These are phyloP conservation scores for Synergus itoensis DNA, from an alignment of 2,888 invertebrate genomes.

Conservation along the genomic window DNA sequence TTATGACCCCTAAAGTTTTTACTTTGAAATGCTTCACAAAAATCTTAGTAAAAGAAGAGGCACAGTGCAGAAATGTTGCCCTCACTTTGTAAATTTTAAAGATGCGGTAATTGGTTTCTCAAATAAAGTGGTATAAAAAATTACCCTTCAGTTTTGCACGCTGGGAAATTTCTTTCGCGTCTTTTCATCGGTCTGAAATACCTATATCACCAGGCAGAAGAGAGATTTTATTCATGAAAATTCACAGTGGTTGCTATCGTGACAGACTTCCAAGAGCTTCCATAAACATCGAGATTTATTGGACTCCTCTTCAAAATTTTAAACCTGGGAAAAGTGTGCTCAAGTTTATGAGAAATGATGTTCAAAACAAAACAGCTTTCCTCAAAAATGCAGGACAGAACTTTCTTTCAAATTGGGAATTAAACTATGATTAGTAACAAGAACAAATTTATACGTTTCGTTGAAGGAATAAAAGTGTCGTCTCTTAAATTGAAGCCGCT, in stretches of 20 bases:
- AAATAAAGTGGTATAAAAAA: background rate
- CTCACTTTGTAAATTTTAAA: background rate
- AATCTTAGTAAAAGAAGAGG: background rate
- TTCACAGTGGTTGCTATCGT: background rate
- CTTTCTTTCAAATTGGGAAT: background rate
- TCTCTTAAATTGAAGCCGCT: no score
- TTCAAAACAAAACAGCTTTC: constrained; percentile 2
- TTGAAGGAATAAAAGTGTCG: background rate
- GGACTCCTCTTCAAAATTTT: constrained; percentile 29
- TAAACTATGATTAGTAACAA: background rate
- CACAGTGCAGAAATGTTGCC: background rate
- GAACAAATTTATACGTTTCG: constrained; percentile 8
- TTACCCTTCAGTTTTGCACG: background rate
- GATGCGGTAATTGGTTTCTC: background rate
- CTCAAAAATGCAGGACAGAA: background rate
- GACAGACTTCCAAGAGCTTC: constrained; percentile 26
- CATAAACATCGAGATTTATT: constrained; percentile 47
- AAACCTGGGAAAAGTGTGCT: background rate
- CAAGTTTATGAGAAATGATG: constrained; percentile 43
- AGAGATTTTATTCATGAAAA: constrained; percentile 40
- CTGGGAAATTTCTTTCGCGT: background rate
- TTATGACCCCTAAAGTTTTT: background rate
- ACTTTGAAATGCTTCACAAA: background rate
- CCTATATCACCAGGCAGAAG: background rate
- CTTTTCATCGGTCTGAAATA: background rate